Evolutionary conservation across 2,888 invertebrate genomes (phyloP).

Genomic region (Leptinotarsa rubiginosa): DNA sequence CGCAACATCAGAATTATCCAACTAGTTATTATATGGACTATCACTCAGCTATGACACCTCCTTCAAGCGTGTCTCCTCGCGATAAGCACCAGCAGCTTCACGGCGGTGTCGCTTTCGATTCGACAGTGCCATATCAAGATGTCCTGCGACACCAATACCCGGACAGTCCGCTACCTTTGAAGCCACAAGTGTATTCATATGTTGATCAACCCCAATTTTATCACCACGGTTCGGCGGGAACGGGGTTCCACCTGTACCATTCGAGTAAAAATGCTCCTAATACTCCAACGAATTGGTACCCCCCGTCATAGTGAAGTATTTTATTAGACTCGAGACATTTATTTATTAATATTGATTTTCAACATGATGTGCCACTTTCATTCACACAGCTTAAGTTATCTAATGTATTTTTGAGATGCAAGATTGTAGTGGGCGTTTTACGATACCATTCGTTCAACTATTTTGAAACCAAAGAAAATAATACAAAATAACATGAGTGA

Average conservation of each 20-base stretch:
- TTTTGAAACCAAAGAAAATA: slow-evolving; percentile 62
- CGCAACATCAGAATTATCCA: slow-evolving; percentile 73
- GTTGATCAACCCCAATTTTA: slow-evolving; percentile 89
- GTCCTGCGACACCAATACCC: slow-evolving; percentile 75
- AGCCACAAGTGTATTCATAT: slow-evolving; percentile 88
- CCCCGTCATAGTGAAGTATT: slow-evolving; percentile 64
- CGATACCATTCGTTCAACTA: slow-evolving; percentile 58
- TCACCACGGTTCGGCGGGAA: slow-evolving; percentile 71
- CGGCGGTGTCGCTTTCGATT: slow-evolving; percentile 68
- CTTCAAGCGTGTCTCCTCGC: slow-evolving; percentile 95
- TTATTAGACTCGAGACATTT: slow-evolving; percentile 47
- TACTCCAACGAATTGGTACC: slow-evolving; percentile 66
- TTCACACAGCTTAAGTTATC: slow-evolving; percentile 55
- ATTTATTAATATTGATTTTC: slow-evolving; percentile 48
- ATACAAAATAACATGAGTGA: slow-evolving; percentile 57
- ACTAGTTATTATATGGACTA: slow-evolving; percentile 80
- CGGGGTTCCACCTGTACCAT: slow-evolving; percentile 90
- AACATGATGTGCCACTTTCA: slow-evolving; percentile 53
- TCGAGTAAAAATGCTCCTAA: slow-evolving; percentile 72
- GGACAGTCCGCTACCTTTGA: slow-evolving; percentile 80
- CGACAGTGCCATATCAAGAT: slow-evolving; percentile 65
- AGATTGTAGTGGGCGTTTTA: slow-evolving; percentile 51
- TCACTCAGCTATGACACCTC: slow-evolving; percentile 95
- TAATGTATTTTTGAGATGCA: slow-evolving; percentile 52
- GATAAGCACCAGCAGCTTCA: slow-evolving; percentile 80